These are phyloP conservation scores for Pseudomyrmex pallidus DNA, from an alignment of 1,140 invertebrate species.

Conservation along the genomic window DNA sequence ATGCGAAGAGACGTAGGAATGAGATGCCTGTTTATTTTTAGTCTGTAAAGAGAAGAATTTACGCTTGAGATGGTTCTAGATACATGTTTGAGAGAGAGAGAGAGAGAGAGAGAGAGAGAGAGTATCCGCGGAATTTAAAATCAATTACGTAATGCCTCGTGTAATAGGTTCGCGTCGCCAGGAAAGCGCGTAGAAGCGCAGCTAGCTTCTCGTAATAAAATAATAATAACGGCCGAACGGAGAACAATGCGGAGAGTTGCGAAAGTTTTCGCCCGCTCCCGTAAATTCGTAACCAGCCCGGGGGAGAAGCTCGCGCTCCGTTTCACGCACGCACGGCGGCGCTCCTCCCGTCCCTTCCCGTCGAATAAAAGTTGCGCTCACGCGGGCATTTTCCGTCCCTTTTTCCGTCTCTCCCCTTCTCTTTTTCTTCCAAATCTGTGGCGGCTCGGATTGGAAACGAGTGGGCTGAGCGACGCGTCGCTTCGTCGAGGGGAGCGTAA, in stretches of 20 bases:
- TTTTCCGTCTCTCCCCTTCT: neutral
- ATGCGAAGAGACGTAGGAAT: too few species aligned
- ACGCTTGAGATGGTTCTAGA: too few species aligned
- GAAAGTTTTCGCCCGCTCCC: neutral
- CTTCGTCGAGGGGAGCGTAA: constrained; percentile 56
- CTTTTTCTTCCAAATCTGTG: neutral
- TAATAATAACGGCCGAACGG: constrained; percentile 42
- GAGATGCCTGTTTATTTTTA: too few species aligned
- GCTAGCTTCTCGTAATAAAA: constrained; percentile 26
- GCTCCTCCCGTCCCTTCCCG: too few species aligned
- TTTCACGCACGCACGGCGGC: neutral
- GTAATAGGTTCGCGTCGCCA: constrained; percentile 27
- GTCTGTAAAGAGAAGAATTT: too few species aligned
- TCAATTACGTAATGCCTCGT: constrained; percentile 51
- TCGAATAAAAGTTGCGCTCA: constrained; percentile 16
- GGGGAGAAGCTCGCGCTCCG: neutral
- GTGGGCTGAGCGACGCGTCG: constrained; percentile 13
- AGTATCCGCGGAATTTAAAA: constrained; percentile 32
- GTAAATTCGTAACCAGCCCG: constrained; percentile 17
- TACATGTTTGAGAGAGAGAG: too few species aligned
- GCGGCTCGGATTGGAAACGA: constrained; percentile 3
- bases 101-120: too few species aligned
- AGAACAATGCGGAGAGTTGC: constrained; percentile 17
- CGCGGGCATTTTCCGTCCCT: neutral
- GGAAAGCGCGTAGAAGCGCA: too few species aligned